These are phyloP conservation scores for Steinernema khuongi DNA, from an alignment of 1,140 invertebrate genomes.

Conservation along the genomic window DNA sequence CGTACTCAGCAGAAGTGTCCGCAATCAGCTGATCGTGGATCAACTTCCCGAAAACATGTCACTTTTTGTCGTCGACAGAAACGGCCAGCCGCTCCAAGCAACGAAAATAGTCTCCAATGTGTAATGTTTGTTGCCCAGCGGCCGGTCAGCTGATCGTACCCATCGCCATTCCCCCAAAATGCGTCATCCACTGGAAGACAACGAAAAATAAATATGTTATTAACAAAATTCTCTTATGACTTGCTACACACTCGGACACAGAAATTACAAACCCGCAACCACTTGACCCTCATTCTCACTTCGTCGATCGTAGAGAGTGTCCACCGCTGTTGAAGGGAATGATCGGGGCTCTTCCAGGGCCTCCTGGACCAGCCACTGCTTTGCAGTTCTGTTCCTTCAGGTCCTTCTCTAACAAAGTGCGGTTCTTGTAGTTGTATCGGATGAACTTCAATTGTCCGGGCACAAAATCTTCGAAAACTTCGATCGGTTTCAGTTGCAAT, in stretches of 20 bases:
- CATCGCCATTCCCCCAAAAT: background rate
- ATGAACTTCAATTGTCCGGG: conserved; percentile 48
- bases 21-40: background rate
- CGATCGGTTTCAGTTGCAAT: conserved; percentile 22
- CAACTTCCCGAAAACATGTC: background rate
- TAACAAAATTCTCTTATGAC: no score
- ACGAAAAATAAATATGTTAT: background rate
- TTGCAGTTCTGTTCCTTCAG: conserved; percentile 20
- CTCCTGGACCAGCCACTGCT: background rate
- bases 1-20: no score
- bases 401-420: conserved; percentile 32
- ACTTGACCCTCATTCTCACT: conserved; percentile 6
- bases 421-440: conserved; percentile 51
- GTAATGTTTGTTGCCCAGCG: background rate
- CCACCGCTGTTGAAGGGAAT: conserved; percentile 24
- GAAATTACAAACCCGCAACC: background rate
- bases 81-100: background rate
- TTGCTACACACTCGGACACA: background rate
- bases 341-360: background rate
- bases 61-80: background rate
- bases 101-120: background rate
- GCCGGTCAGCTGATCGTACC: background rate
- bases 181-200: background rate
- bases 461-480: conserved; percentile 32
- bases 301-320: conserved; percentile 20